Evolutionary conservation across 2,888 invertebrate genomes (phyloP).

Genomic region (Andricus curvator): DNA sequence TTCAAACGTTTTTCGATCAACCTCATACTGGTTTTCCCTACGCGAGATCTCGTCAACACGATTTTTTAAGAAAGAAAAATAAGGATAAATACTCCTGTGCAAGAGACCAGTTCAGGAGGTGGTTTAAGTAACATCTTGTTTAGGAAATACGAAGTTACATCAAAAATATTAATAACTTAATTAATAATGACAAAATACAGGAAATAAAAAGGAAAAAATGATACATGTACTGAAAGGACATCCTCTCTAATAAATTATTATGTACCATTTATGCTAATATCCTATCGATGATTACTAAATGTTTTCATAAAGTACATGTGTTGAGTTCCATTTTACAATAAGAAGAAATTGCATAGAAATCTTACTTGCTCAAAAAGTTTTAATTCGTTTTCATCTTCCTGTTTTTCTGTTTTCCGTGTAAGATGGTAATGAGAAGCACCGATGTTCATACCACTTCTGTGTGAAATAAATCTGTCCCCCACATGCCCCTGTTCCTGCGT

Average conservation of each 20-base stretch:
- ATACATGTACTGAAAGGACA: too few relatives aligned
- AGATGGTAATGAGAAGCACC: slow-evolving; percentile 62
- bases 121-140: too few relatives aligned
- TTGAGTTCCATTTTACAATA: slow-evolving; percentile 1
- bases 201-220: too few relatives aligned
- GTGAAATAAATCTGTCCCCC: slow-evolving; percentile 67
- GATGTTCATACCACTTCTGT: slow-evolving; percentile 55
- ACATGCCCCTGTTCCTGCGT: background rate
- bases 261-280: slow-evolving; percentile 15
- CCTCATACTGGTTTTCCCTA: too few relatives aligned
- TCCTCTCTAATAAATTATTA: background rate
- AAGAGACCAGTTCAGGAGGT: too few relatives aligned
- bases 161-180: too few relatives aligned
- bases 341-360: background rate
- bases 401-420: slow-evolving; percentile 38
- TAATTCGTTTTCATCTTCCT: slow-evolving; percentile 43
- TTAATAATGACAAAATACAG: too few relatives aligned
- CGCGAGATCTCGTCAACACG: too few relatives aligned
- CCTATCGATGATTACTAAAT: background rate
- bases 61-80: slow-evolving; percentile 48
- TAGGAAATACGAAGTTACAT: too few relatives aligned
- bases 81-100: slow-evolving; percentile 19
- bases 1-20: too few relatives aligned
- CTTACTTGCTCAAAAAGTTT: slow-evolving; percentile 63
- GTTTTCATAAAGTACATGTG: background rate